These are phyloP conservation scores for Cyrtorhinus lividipennis DNA, from an alignment of 1,140 invertebrate genomes.

Conservation along the genomic window DNA sequence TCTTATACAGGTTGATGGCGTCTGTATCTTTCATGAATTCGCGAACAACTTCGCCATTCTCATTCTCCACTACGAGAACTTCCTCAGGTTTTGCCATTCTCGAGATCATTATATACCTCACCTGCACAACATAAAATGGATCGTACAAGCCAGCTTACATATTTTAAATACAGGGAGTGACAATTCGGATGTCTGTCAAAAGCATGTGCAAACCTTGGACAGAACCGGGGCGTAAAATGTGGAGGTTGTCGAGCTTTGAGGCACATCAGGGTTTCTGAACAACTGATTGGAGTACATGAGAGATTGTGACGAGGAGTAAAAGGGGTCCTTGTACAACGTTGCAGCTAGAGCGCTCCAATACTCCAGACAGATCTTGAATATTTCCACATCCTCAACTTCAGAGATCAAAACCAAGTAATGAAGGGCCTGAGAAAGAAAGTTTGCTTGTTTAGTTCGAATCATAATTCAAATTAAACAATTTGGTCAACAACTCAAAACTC, in stretches of 20 bases:
- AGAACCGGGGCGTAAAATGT: slow-evolving; percentile 64
- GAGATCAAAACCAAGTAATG: slow-evolving; percentile 93
- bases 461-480: not conserved
- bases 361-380: slow-evolving; percentile 99
- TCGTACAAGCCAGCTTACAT: not conserved
- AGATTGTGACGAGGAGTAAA: not conserved
- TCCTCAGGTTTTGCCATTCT: slow-evolving; percentile 99
- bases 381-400: slow-evolving; percentile 97
- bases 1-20: slow-evolving; percentile 98
- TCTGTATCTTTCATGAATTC: slow-evolving; percentile 99
- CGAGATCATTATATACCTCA: slow-evolving; percentile 97
- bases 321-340: slow-evolving; percentile 57
- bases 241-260: slow-evolving; percentile 25
- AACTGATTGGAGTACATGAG: slow-evolving; percentile 27
- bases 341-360: slow-evolving; percentile 93
- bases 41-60: slow-evolving; percentile 97
- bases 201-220: too few relatives aligned
- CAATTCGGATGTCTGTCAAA: too few relatives aligned
- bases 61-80: slow-evolving; percentile 99
- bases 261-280: not conserved
- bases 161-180: too few relatives aligned
- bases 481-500: too few relatives aligned
- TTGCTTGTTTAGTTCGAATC: not conserved
- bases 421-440: slow-evolving; percentile 44
- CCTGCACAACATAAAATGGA: slow-evolving; percentile 30